Conservation (phyloP, 2,797 vertebrate genomes). For the Microchirus variegatus region DNA sequence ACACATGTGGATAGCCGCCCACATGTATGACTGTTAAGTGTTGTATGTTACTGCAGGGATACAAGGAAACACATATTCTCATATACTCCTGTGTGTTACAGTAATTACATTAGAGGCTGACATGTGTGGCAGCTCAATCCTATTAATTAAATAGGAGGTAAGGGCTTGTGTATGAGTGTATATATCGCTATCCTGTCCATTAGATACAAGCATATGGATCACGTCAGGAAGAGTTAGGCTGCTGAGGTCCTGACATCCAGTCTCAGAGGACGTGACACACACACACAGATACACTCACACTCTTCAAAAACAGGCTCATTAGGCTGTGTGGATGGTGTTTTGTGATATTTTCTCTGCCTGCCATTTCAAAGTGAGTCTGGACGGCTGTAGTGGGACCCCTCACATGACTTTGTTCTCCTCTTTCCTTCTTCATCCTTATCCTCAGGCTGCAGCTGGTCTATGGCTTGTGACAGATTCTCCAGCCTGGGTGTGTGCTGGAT, state of each 20-base stretch:
- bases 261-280: conserved; percentile 40
- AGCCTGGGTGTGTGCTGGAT: conserved; percentile 35
- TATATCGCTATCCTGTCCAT: conserved; percentile 48
- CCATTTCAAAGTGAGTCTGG: conserved; percentile 37
- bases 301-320: background rate
- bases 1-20: conserved; percentile 7
- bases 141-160: conserved; percentile 68
- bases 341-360: conserved; percentile 15
- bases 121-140: conserved; percentile 50
- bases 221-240: conserved; percentile 63
- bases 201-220: conserved; percentile 69
- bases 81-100: conserved; percentile 39
- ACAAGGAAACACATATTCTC: conserved; percentile 35
- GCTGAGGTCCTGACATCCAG: conserved; percentile 28
- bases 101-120: conserved; percentile 55
- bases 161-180: conserved; percentile 40
- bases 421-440: conserved; percentile 32
- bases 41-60: conserved; percentile 38
- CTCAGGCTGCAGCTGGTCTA: conserved; percentile 61
- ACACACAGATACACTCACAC: conserved; percentile 12
- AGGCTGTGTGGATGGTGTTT: conserved; percentile 5
- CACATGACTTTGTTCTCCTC: conserved; percentile 40
- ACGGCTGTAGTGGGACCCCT: conserved; percentile 31
- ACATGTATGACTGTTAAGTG: conserved; percentile 24
- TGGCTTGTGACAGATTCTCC: conserved; percentile 66